These are phyloP conservation scores for Penaeus indicus DNA, from an alignment of 1,140 invertebrate species.

Conservation along the genomic window DNA sequence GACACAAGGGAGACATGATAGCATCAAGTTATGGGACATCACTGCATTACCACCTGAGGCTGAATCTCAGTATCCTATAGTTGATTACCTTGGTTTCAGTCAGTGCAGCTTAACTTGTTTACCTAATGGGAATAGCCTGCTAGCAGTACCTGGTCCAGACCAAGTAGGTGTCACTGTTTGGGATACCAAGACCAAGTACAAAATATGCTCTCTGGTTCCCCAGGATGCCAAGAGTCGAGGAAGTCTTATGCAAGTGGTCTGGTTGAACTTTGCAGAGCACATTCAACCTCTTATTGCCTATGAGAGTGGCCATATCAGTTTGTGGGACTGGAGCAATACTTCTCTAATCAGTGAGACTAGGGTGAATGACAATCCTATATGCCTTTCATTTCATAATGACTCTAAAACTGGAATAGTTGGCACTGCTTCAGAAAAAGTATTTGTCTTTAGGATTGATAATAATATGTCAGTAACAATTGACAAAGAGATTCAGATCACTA, in stretches of 20 bases:
- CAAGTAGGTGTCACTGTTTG: slow-evolving; percentile 63
- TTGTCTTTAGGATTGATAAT: slow-evolving; percentile 41
- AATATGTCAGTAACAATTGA: slow-evolving; percentile 33
- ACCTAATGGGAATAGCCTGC: slow-evolving; percentile 37
- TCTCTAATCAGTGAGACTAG: slow-evolving; percentile 44
- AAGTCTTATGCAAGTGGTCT: slow-evolving; percentile 63
- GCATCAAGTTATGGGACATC: slow-evolving; percentile 41
- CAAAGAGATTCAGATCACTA: slow-evolving; percentile 56
- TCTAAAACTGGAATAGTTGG: slow-evolving; percentile 56
- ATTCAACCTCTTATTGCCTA: slow-evolving; percentile 45
- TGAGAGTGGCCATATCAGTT: slow-evolving; percentile 61
- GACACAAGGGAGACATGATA: slow-evolving; percentile 37
- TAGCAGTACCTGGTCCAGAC: slow-evolving; percentile 57
- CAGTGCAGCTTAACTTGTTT: slow-evolving; percentile 41
- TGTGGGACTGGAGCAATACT: slow-evolving; percentile 62
- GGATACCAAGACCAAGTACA: slow-evolving; percentile 50
- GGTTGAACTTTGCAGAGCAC: slow-evolving; percentile 37
- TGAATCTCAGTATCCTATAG: slow-evolving; percentile 43
- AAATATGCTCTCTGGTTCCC: slow-evolving; percentile 51
- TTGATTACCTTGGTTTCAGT: slow-evolving; percentile 63
- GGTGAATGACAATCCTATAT: slow-evolving; percentile 60
- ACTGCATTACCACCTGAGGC: slow-evolving; percentile 4
- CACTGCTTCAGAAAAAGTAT: slow-evolving; percentile 62
- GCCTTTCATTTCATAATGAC: slow-evolving; percentile 51
- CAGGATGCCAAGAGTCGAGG: slow-evolving; percentile 39